Percentiles rank a stretch among this genome's conserved stretches.
Evolutionary conservation across 2,797 vertebrate species (phyloP).

Genomic region (Channallabes apus): DNA sequence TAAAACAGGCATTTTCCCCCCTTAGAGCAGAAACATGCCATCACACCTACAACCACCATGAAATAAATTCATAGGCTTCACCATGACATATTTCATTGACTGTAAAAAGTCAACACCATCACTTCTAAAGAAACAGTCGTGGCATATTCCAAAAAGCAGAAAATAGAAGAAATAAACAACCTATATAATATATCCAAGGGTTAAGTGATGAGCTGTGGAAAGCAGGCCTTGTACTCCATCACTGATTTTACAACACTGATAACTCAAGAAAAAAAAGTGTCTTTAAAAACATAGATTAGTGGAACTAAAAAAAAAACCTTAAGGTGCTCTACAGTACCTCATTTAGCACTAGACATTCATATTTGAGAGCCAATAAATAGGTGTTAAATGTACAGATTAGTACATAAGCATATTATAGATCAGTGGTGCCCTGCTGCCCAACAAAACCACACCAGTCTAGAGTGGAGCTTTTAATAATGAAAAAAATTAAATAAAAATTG

Average conservation of each 20-base stretch:
- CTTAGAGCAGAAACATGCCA: background rate
- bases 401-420: background rate
- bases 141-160: constrained; percentile 22
- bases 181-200: background rate
- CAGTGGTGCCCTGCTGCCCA: background rate
- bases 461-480: background rate
- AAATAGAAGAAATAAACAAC: constrained; percentile 45
- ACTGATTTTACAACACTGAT: constrained; percentile 49
- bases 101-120: background rate
- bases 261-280: constrained; percentile 32
- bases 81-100: too few species aligned
- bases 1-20: constrained; percentile 14
- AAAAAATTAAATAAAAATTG: background rate
- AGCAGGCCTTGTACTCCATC: constrained; percentile 25
- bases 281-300: background rate
- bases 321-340: too few species aligned
- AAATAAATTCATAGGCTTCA: background rate
- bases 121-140: constrained; percentile 21
- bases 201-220: constrained; percentile 47
- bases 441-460: background rate
- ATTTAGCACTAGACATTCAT: background rate
- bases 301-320: background rate
- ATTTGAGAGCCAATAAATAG: background rate
- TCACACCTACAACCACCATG: background rate
- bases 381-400: background rate